A percentile compares a stretch with the other conserved stretches of the same genome.
These are phyloP conservation scores for Rhinopomastus cyanomelas DNA, from an alignment of 2,113 vertebrate genomes.

Conservation along the genomic window DNA sequence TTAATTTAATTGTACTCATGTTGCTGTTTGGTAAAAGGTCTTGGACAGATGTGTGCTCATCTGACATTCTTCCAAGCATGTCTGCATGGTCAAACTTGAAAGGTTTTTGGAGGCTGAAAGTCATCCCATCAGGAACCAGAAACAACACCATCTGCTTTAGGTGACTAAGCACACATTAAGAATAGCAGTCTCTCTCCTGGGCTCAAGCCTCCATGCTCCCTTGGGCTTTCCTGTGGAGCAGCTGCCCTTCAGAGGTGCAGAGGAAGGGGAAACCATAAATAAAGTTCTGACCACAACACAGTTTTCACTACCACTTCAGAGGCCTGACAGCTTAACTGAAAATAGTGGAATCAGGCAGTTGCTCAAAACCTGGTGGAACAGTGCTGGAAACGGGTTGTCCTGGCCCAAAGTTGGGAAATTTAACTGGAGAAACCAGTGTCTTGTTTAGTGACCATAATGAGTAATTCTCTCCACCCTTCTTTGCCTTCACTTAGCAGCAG, in stretches of 20 bases:
- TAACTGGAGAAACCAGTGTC: not conserved
- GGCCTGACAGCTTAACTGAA: not conserved
- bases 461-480: not conserved
- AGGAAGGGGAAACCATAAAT: conserved; percentile 30
- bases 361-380: not conserved
- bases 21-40: conserved; percentile 51
- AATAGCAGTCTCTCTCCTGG: conserved; percentile 17
- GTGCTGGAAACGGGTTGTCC: not conserved
- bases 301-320: not conserved
- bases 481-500: not conserved
- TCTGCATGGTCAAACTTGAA: conserved; percentile 56
- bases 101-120: conserved; percentile 58
- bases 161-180: conserved; percentile 36
- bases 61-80: conserved; percentile 59
- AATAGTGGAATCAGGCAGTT: not conserved
- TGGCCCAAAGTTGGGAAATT: not conserved
- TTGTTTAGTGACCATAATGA: not conserved
- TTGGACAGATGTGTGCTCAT: conserved; percentile 63
- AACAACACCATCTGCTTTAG: conserved; percentile 56
- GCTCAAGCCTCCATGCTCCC: not conserved
- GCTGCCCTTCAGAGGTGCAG: conserved; percentile 22
- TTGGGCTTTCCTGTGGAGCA: not conserved
- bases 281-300: not conserved
- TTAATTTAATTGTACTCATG: conserved; percentile 58
- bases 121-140: conserved; percentile 49